Evolutionary conservation across 1,140 invertebrate species (phyloP), one percentile per base, ranked within the genome.

Genomic region (Drosophila aff.): DNA sequence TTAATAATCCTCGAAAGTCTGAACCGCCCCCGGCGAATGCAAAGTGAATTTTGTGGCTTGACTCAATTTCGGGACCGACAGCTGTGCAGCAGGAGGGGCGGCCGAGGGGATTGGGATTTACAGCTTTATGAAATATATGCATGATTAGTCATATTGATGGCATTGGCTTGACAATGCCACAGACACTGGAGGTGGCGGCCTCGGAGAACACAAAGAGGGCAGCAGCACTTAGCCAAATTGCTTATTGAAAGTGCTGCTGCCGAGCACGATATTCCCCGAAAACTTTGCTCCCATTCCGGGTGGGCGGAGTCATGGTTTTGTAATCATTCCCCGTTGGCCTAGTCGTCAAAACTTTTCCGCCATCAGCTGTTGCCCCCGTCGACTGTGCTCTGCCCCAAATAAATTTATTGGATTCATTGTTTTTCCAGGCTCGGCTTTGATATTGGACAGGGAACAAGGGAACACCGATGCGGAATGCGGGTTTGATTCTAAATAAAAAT

Each of bases 1-100:
- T 89, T 90, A 89, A 89, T 89, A 89, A 89, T 89, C 85, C 84
- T 76, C 65, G 63, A 81, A 87, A 71, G 59, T 68, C 76, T 77
- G 80, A 60, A 78, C 68, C 64, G 74, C 68, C 61, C 58, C 77
- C 76, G 64, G 83, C 81, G 47, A 83, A 81, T 83, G 67, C 81
- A 87, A 87, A 89, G 86, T 82, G 85, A 90, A 91, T 89, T 91
- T 76, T 91, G 84, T 82, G 85, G 85, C 86, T 76, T 82, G 86
- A 82, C 85, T 91, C 79, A 90, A 89, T 89, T 89, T 90, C 69
- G 68, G 72, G 79, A 44, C 49, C 68, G 82, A 90, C 85, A 89
- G 85, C 81, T 87, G 83, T 83, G 67, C 69, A 16, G 67, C 69
- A 16, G 2, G 11, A 2, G 23, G 67, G 67, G 41, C 13, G 60